Conservation (phyloP, 2,888 invertebrate species). For the Epinotia bilunana region DNA sequence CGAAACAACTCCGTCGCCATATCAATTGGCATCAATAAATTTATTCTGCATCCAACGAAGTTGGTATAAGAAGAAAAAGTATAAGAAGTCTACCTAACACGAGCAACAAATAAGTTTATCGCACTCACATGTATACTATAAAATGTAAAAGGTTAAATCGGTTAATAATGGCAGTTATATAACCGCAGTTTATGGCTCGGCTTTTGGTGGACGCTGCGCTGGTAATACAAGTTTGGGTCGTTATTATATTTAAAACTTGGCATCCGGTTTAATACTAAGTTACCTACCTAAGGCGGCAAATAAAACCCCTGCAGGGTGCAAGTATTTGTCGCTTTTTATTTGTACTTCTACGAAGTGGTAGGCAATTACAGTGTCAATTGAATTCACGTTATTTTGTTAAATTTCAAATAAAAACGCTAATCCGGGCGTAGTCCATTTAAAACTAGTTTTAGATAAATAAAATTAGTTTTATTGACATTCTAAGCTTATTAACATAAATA, state of each 20-base stretch:
- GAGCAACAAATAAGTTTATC: constrained; percentile 3
- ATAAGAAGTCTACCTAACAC: not conserved
- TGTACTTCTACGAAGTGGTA: no score
- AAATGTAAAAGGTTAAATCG: not conserved
- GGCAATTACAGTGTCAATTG: no score
- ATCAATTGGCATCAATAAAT: constrained; percentile 39
- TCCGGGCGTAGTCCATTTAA: no score
- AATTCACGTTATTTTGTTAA: no score
- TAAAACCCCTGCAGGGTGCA: not conserved
- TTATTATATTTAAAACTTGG: not conserved
- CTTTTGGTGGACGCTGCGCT: not conserved
- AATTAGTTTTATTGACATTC: no score
- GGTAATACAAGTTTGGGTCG: not conserved
- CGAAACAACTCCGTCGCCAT: constrained; percentile 15
- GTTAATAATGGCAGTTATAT: constrained; percentile 7
- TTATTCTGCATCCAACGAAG: constrained; percentile 13
- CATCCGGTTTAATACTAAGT: not conserved
- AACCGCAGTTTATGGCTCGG: not conserved
- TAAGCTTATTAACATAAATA: no score
- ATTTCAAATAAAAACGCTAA: no score
- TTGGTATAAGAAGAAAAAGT: not conserved
- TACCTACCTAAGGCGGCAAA: not conserved
- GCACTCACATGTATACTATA: constrained; percentile 1
- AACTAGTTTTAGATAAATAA: no score
- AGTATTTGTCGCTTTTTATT: not conserved